Evolutionary conservation across 2,888 invertebrate species (phyloP), one percentile per base, ranked within the genome.

Genomic region (Macrophya alboannulata): DNA sequence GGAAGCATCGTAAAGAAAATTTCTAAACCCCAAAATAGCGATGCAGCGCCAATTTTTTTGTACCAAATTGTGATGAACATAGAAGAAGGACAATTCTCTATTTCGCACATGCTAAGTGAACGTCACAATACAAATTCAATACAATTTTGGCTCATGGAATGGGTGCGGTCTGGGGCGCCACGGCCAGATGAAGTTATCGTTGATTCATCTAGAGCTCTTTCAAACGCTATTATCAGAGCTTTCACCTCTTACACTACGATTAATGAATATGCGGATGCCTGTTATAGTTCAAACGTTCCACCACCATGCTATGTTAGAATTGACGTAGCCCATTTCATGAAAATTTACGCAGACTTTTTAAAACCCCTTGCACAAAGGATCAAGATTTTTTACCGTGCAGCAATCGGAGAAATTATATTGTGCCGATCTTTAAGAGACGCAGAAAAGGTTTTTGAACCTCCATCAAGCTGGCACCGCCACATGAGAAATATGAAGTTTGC

Each of bases 81-180:
- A 2, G 21, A 83, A n/a, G 84, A 79, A 74, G 87, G 87, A 1
- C 87, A 89, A 45, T 87, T 89, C 74, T 72, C 87, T 17, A 81
- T 89, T 0, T n/a, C 68, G 4, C 87, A 89, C 82, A 88, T 89
- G 88, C 17, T 88, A 15, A 86, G 85, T 0, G 89, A 89, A 85
- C 37, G 59, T 8, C 88, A 89, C 12, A 71, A 85, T 37, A 87
- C 88, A 0, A 85, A 84, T 12, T 65, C 59, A 1, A 88, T 88
- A 21, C 87, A 87, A 10, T 86, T 77, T 82, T 89, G 89, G 88
- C 43, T 89, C 1, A 85, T 84, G 82, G 85, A 85, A 25, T 88
- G 89, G 88, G n/a, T 86, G 5, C 71, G 81, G 62, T 77, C 68
- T 65, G 88, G 88, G n/a, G 87, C 87, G 71, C 86, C 86, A 77